These are phyloP conservation scores for Sepiola atlantica DNA, from an alignment of 2,888 invertebrate species.

Conservation along the genomic window DNA sequence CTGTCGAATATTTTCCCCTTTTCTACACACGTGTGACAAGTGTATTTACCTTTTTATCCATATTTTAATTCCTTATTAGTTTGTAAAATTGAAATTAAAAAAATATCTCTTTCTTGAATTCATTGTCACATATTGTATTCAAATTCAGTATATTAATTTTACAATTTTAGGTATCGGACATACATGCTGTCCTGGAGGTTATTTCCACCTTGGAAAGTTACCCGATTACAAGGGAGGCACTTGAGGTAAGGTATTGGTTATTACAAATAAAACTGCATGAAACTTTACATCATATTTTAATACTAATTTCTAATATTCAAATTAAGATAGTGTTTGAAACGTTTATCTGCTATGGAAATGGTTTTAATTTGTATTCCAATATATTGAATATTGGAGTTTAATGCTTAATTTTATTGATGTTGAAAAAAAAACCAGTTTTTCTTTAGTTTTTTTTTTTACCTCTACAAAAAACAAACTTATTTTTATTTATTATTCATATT, in stretches of 20 bases:
- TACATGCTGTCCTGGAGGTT: slow-evolving; percentile 93
- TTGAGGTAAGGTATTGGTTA: slow-evolving; percentile 81
- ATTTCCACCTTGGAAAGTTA: slow-evolving; percentile 93
- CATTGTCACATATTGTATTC: not conserved
- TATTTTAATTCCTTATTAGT: too few relatives aligned
- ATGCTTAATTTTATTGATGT: not conserved
- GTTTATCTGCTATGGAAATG: not conserved
- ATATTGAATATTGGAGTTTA: not conserved
- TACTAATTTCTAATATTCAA: not conserved
- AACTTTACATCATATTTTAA: not conserved
- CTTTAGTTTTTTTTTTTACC: not conserved
- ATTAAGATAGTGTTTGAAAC: not conserved
- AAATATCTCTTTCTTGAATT: too few relatives aligned
- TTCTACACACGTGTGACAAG: too few relatives aligned
- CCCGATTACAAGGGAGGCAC: slow-evolving; percentile 90
- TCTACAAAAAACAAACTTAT: not conserved
- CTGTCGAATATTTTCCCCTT: too few relatives aligned
- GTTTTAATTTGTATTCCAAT: not conserved
- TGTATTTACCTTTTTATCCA: too few relatives aligned
- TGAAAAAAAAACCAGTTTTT: not conserved
- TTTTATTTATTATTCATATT: not conserved
- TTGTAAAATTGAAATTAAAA: too few relatives aligned
- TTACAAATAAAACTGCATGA: not conserved
- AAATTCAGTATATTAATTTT: not conserved
- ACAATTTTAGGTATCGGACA: slow-evolving; percentile 89